phyloP scores from a whole-genome alignment of 2,797 vertebrate species.

The Orientallactaga sibirica region DNA sequence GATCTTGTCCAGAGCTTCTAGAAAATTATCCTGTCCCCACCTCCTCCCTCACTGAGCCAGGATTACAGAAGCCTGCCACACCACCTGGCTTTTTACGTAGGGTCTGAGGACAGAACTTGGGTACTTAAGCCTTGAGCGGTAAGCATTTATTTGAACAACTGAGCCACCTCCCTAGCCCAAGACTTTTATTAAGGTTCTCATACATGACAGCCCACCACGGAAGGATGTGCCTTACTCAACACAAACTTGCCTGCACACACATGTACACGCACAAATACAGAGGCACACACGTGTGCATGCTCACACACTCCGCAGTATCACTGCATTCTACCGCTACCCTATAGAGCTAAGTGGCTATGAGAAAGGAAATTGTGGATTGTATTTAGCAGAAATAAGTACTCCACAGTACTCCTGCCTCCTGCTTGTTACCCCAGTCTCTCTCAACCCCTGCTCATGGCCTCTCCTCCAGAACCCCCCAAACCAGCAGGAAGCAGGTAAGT shows the following conservation, averaged over 20 bases:
- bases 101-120: background rate
- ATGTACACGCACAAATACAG: fast-evolving
- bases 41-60: no score
- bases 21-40: background rate
- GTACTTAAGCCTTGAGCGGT: background rate
- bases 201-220: constrained; percentile 44
- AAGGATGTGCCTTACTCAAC: background rate
- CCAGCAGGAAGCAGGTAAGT: constrained; percentile 83
- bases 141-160: background rate
- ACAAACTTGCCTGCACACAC: background rate
- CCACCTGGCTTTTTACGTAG: background rate
- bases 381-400: background rate
- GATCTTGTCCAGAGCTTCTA: no score
- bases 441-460: background rate
- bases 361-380: background rate
- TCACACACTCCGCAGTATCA: background rate
- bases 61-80: no score
- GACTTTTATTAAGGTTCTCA: constrained; percentile 54
- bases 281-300: no score
- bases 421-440: constrained; percentile 66
- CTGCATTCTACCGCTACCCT: background rate
- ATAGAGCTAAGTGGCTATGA: background rate
- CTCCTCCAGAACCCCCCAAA: constrained; percentile 72
- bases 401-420: background rate
- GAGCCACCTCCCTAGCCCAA: background rate